A percentile compares a stretch with the other conserved stretches of the same genome.
Conservation (phyloP, 2,113 vertebrate species). For the Clarias batrachus region DNA sequence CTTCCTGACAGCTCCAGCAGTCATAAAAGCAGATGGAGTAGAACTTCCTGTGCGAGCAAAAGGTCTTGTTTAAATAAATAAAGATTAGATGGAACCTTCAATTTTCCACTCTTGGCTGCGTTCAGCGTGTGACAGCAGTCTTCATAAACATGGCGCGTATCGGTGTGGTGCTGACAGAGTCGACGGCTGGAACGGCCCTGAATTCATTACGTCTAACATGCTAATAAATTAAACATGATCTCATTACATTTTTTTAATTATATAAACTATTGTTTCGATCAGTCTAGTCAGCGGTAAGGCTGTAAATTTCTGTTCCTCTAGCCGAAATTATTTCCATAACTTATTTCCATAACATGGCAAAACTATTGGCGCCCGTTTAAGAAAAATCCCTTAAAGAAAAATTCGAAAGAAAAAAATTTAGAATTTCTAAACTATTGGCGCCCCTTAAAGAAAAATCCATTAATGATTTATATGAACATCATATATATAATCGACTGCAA, state of each 20-base stretch:
- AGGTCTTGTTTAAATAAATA: conserved; percentile 69
- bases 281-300: not conserved
- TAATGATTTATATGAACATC: not conserved
- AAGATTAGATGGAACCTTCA: conserved; percentile 52
- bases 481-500: not conserved
- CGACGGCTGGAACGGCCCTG: not conserved
- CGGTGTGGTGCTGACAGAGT: conserved; percentile 54
- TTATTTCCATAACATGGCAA: not conserved
- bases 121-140: not conserved
- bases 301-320: not conserved
- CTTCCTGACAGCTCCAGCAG: conserved; percentile 41
- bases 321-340: not conserved
- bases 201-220: not conserved
- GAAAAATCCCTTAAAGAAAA: too few relatives aligned
- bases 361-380: not conserved
- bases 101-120: conserved; percentile 53
- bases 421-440: not conserved
- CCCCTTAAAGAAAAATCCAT: too few relatives aligned
- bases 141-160: conserved; percentile 62
- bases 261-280: not conserved
- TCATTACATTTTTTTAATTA: not conserved
- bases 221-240: not conserved
- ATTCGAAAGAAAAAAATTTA: too few relatives aligned
- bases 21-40: conserved; percentile 57
- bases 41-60: conserved; percentile 34